Evolutionary conservation across 2,888 invertebrate species (phyloP).

Genomic region (Drosophila yooni): DNA sequence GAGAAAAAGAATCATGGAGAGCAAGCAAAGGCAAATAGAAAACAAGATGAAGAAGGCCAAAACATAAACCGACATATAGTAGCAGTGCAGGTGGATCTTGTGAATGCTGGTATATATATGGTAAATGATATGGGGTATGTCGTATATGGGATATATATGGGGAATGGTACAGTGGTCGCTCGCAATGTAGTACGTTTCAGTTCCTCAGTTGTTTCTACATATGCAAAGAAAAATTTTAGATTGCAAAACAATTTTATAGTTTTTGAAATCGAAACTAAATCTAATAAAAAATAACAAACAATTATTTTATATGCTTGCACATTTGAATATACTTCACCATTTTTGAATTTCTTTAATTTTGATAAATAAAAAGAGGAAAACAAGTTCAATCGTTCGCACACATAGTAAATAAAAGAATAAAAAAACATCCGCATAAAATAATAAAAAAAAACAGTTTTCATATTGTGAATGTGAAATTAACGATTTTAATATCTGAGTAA

Average conservation of each 20-base stretch:
- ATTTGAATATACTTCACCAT: neutral
- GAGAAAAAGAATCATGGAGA: slow-evolving; percentile 14
- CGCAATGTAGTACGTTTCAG: neutral
- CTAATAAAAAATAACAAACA: no score
- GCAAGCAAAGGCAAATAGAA: slow-evolving; percentile 27
- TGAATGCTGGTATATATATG: neutral
- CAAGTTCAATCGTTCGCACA: neutral
- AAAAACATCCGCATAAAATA: neutral
- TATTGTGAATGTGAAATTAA: neutral
- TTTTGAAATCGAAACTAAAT: no score
- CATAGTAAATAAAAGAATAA: neutral
- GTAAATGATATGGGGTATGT: neutral
- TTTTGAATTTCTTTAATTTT: neutral
- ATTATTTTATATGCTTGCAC: no score
- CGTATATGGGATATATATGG: neutral
- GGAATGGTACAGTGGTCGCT: neutral
- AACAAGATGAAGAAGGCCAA: slow-evolving; percentile 12
- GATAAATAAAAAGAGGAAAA: neutral
- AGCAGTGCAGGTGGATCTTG: slow-evolving; percentile 36
- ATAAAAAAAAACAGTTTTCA: neutral
- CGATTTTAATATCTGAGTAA: neutral
- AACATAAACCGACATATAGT: slow-evolving; percentile 20
- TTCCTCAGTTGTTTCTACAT: no score
- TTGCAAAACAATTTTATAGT: no score
- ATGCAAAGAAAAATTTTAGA: no score